Evolutionary conservation across 2,888 invertebrate genomes (phyloP).

Genomic region (Crocallis elinguaria): DNA sequence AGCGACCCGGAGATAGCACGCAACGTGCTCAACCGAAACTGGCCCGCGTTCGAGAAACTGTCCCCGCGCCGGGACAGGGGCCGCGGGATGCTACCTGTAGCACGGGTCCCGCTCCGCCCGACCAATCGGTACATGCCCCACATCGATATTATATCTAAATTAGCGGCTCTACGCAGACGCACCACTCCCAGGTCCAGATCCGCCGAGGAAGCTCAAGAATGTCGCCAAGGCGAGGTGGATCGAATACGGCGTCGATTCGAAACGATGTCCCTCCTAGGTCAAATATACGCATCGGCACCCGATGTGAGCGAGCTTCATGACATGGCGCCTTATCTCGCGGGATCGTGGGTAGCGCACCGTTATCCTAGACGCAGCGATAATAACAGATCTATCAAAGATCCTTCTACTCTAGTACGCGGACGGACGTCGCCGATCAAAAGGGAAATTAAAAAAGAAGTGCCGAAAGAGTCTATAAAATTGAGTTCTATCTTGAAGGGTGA

Average conservation of each 20-base stretch:
- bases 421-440: slow-evolving; percentile 70
- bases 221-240: slow-evolving; percentile 88
- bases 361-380: slow-evolving; percentile 89
- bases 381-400: slow-evolving; percentile 85
- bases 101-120: slow-evolving; percentile 85
- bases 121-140: slow-evolving; percentile 93
- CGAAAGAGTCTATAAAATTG: slow-evolving; percentile 74
- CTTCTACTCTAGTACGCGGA: slow-evolving; percentile 57
- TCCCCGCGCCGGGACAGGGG: slow-evolving; percentile 56
- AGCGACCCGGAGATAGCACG: slow-evolving; percentile 92
- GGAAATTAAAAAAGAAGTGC: slow-evolving; percentile 66
- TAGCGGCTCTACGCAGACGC: slow-evolving; percentile 86
- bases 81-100: slow-evolving; percentile 86
- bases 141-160: slow-evolving; percentile 95
- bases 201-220: slow-evolving; percentile 77
- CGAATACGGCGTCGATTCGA: slow-evolving; percentile 90
- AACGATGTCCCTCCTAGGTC: slow-evolving; percentile 88
- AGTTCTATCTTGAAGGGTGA: slow-evolving; percentile 78
- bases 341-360: slow-evolving; percentile 92
- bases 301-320: slow-evolving; percentile 91
- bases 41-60: slow-evolving; percentile 75
- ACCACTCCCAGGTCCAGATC: slow-evolving; percentile 78
- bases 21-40: slow-evolving; percentile 80
- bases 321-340: slow-evolving; percentile 91
- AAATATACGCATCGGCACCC: slow-evolving; percentile 92